A percentile compares a stretch with the other conserved stretches of the same genome.
These are phyloP conservation scores for Melanerpes aurifrons DNA, from an alignment of 2,113 vertebrate genomes.

Conservation along the genomic window DNA sequence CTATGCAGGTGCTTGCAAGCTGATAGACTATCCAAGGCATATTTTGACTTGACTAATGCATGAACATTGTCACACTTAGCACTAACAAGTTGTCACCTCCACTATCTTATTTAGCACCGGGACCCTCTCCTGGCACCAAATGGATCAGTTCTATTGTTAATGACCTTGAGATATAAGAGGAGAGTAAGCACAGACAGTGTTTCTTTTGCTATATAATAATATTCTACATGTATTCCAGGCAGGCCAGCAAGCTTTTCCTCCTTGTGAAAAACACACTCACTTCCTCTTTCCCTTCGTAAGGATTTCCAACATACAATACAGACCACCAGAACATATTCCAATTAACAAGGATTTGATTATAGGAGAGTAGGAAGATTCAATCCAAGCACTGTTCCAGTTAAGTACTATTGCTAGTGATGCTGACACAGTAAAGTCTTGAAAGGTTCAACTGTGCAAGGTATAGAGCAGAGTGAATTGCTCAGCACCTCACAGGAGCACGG, in stretches of 20 bases:
- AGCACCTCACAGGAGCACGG: not conserved
- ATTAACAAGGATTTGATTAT: slow-evolving; percentile 34
- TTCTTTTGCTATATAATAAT: not conserved
- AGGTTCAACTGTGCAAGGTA: not conserved
- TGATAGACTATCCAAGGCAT: not conserved
- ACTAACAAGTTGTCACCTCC: not conserved
- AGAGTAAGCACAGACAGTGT: not conserved
- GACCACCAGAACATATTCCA: not conserved
- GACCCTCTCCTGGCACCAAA: not conserved
- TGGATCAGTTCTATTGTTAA: not conserved
- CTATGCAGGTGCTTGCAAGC: not conserved
- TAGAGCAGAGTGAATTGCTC: not conserved
- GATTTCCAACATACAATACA: slow-evolving; percentile 7
- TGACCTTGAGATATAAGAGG: not conserved
- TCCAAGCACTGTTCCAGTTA: not conserved
- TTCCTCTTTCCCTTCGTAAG: not conserved
- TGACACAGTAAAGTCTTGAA: not conserved
- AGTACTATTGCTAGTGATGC: not conserved
- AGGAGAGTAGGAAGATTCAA: slow-evolving; percentile 27
- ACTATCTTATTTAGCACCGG: not conserved
- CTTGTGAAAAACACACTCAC: not conserved
- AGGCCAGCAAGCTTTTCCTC: not conserved
- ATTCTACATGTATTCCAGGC: not conserved
- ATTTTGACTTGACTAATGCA: not conserved
- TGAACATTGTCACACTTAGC: not conserved